Percentiles rank a stretch among this genome's conserved stretches.
phyloP scores from a whole-genome alignment of 1,140 invertebrate genomes.

The Macrobrachium rosenbergii region DNA sequence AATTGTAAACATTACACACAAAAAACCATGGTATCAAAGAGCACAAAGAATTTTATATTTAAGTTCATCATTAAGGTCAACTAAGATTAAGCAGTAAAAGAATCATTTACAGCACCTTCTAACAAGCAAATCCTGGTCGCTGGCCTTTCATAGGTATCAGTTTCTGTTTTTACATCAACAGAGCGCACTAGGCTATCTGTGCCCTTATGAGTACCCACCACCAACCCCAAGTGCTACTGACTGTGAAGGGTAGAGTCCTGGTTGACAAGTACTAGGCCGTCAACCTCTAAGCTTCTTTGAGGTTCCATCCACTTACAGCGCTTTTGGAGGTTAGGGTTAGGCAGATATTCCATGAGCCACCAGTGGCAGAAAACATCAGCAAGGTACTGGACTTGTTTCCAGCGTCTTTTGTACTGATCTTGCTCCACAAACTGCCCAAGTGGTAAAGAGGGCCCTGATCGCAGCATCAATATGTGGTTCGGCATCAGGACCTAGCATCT shows the following conservation, averaged over 20 bases:
- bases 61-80: too few species aligned
- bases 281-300: not conserved
- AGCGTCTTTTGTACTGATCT: not conserved
- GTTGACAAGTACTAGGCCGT: not conserved
- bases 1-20: too few species aligned
- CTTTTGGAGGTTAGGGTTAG: not conserved
- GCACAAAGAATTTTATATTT: too few species aligned
- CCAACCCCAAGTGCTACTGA: not conserved
- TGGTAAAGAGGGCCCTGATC: not conserved
- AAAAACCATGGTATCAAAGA: too few species aligned
- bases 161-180: too few species aligned
- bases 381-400: constrained; percentile 17
- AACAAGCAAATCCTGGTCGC: too few species aligned
- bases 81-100: too few species aligned
- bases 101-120: too few species aligned
- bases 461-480: not conserved
- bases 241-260: not conserved
- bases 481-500: not conserved
- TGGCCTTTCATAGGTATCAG: too few species aligned
- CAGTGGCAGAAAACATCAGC: constrained; percentile 5
- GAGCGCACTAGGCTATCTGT: not conserved
- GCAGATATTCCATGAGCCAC: constrained; percentile 6
- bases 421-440: too few species aligned
- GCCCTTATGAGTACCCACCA: not conserved
- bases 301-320: not conserved